Evolutionary conservation across 2,888 invertebrate species (phyloP).

Genomic region (Eupelmus urozonus): DNA sequence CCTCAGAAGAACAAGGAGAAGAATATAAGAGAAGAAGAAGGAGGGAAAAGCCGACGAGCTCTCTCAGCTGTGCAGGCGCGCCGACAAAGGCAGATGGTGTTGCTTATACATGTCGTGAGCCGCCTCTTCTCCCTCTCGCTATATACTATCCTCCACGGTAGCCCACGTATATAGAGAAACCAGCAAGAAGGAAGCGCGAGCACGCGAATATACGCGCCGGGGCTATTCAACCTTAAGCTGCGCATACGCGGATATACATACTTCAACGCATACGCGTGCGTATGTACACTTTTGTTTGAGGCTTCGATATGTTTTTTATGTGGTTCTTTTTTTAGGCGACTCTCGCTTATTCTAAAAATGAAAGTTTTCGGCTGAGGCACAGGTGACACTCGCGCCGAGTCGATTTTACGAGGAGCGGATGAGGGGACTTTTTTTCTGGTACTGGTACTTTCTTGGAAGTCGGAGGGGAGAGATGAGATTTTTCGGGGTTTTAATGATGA

Average conservation of each 20-base stretch:
- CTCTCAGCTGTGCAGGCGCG: constrained; percentile 52
- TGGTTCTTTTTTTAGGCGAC: not conserved
- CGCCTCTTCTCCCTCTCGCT: constrained; percentile 17
- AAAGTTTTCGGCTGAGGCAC: not conserved
- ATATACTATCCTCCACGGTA: not conserved
- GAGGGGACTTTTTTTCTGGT: not conserved
- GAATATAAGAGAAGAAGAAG: constrained; percentile 38
- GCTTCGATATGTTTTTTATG: too few species aligned
- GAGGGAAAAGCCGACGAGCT: constrained; percentile 48
- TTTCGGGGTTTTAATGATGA: not conserved
- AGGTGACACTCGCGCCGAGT: not conserved
- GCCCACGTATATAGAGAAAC: too few species aligned
- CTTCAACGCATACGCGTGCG: not conserved
- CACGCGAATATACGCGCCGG: not conserved
- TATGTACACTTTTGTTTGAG: too few species aligned
- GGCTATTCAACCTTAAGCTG: constrained; percentile 20
- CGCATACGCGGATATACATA: constrained; percentile 2
- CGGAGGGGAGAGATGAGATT: not conserved
- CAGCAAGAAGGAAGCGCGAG: constrained; percentile 10
- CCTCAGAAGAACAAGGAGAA: not conserved
- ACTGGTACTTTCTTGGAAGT: not conserved
- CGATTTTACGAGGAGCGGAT: not conserved
- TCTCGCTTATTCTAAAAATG: constrained; percentile 9
- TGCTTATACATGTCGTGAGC: constrained; percentile 62
- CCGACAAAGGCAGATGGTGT: constrained; percentile 69